A percentile compares a stretch with the other conserved stretches of the same genome.
Conservation (phyloP, 1,140 invertebrate species). For the Stegodyphus dumicola region DNA sequence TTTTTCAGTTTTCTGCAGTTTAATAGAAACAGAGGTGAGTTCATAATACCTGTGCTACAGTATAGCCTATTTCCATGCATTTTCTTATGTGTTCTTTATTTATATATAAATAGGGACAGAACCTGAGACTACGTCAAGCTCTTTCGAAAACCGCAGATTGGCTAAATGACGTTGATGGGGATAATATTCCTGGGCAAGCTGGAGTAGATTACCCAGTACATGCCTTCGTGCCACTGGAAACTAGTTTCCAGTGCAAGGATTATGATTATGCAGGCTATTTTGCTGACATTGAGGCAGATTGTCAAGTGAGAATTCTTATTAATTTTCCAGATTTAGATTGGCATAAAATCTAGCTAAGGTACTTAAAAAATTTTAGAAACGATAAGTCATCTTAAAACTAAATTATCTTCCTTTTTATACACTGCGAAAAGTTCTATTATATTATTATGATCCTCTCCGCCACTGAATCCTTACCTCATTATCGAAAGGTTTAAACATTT, state of each 20-base stretch:
- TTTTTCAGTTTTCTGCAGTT: background rate
- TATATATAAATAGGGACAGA: conserved; percentile 8
- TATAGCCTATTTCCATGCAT: background rate
- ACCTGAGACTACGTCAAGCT: background rate
- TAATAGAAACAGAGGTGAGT: background rate
- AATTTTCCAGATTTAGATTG: no score
- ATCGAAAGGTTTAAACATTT: no score
- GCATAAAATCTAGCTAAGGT: no score
- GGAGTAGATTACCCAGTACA: conserved; percentile 54
- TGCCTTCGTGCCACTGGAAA: conserved; percentile 24
- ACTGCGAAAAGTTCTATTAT: no score
- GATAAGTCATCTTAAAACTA: no score
- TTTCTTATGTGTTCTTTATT: background rate
- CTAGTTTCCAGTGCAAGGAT: conserved; percentile 43
- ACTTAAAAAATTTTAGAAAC: no score
- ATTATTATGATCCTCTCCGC: no score
- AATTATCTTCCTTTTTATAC: no score
- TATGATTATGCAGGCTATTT: conserved; percentile 62
- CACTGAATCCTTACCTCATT: no score
- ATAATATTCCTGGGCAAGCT: conserved; percentile 54
- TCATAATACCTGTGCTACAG: background rate
- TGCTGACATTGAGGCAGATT: conserved; percentile 61
- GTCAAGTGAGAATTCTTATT: conserved; percentile 40
- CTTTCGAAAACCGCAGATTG: background rate
- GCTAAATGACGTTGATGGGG: conserved; percentile 49